A percentile compares a stretch with the other conserved stretches of the same genome.
Evolutionary conservation across 2,113 vertebrate genomes (phyloP).

Genomic region (Cyanoramphus novaezelandiae): DNA sequence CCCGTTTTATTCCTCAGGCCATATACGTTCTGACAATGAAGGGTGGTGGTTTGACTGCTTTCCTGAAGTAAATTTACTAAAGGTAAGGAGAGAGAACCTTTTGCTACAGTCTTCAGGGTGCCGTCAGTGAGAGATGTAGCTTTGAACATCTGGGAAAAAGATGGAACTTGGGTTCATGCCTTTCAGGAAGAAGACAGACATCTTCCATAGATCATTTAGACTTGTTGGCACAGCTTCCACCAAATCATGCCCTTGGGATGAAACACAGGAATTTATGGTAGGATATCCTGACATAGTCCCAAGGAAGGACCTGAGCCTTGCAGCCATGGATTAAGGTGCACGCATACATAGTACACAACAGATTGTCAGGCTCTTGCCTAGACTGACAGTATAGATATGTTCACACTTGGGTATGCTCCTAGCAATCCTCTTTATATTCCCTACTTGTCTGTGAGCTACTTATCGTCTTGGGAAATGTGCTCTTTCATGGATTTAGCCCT

Average conservation of each 20-base stretch:
- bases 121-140: neutral
- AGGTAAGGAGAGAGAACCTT: neutral
- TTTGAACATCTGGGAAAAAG: neutral
- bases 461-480: neutral
- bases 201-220: neutral
- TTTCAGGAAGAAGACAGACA: neutral
- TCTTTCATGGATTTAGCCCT: neutral
- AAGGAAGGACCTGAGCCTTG: fast-evolving
- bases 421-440: neutral
- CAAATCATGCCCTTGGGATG: neutral
- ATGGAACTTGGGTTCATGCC: neutral
- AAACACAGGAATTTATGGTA: neutral
- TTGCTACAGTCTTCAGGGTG: neutral
- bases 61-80: neutral
- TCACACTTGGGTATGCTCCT: neutral
- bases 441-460: neutral
- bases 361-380: neutral
- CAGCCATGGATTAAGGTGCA: neutral
- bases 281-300: neutral
- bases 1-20: neutral
- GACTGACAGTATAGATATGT: neutral
- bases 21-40: neutral
- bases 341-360: fast-evolving
- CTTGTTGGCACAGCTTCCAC: neutral
- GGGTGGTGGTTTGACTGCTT: neutral